Percentiles rank a stretch among this genome's conserved stretches.
These are phyloP conservation scores for Nyctereutes procyonoides DNA, from an alignment of 2,113 vertebrate genomes.

Conservation along the genomic window DNA sequence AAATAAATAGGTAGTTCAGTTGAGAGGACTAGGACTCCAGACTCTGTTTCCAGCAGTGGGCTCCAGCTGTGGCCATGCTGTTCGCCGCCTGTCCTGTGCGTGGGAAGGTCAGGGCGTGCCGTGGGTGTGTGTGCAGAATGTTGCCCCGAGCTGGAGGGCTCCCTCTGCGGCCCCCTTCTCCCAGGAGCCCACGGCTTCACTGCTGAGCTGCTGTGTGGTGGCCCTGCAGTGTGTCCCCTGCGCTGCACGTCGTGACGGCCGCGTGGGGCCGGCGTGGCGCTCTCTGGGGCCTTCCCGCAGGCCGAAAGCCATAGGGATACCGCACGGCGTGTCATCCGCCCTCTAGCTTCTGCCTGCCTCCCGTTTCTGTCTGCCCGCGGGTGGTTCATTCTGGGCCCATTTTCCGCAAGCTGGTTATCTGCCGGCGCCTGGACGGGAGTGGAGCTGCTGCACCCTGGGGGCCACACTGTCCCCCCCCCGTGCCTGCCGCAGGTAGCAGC, in stretches of 20 bases:
- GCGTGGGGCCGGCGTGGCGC: no score
- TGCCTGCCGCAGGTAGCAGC: no score
- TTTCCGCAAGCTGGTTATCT: background rate
- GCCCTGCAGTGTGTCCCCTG: background rate
- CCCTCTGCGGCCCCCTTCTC: background rate
- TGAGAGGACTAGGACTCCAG: no score
- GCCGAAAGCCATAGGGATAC: no score
- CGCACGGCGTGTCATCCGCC: no score
- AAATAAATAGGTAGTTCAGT: background rate
- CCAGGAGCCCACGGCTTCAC: background rate
- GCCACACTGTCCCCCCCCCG: no score
- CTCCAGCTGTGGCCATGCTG: background rate
- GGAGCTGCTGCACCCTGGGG: background rate
- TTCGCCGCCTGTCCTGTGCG: background rate
- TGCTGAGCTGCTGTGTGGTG: no score
- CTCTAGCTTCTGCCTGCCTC: background rate
- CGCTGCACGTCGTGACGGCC: accelerated
- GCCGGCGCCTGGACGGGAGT: background rate
- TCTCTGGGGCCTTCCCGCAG: background rate
- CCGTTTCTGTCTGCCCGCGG: background rate
- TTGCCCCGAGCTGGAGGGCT: accelerated
- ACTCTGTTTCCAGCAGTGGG: no score
- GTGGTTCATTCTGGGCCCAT: background rate
- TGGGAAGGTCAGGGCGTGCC: no score
- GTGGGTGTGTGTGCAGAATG: background rate